These are phyloP conservation scores for Ecliptopera silaceata DNA, from an alignment of 2,888 invertebrate genomes.

Conservation along the genomic window DNA sequence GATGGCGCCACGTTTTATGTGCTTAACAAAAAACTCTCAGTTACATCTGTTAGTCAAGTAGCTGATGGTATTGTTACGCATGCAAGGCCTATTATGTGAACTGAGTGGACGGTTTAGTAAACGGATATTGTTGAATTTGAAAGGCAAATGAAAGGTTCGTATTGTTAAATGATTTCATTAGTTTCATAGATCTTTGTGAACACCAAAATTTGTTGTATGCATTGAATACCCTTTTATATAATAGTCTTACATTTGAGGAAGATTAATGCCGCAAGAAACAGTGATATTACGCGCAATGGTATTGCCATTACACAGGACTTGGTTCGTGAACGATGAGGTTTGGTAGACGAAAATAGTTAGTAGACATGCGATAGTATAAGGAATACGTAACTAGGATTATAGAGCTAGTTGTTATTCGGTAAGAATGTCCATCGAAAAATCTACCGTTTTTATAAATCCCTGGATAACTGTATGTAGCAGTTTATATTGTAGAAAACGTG, in stretches of 20 bases:
- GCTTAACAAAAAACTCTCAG: conserved; percentile 16
- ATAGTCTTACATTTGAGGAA: too few relatives aligned
- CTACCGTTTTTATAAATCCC: neutral
- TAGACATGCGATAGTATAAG: too few relatives aligned
- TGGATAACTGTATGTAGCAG: neutral
- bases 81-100: neutral
- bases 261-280: too few relatives aligned
- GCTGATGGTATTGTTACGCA: neutral
- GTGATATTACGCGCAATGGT: too few relatives aligned
- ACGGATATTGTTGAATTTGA: neutral
- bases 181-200: neutral
- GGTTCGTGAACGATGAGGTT: too few relatives aligned
- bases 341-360: too few relatives aligned
- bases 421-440: too few relatives aligned
- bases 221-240: neutral
- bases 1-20: conserved; percentile 42
- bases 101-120: neutral
- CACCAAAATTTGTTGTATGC: neutral
- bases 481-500: conserved; percentile 14
- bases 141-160: neutral
- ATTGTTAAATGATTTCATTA: neutral
- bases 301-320: too few relatives aligned
- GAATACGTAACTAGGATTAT: too few relatives aligned
- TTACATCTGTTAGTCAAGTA: conserved; percentile 7
- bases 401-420: too few relatives aligned